Conservation (phyloP, 2,113 vertebrate species). For the Vulpes vulpes region DNA sequence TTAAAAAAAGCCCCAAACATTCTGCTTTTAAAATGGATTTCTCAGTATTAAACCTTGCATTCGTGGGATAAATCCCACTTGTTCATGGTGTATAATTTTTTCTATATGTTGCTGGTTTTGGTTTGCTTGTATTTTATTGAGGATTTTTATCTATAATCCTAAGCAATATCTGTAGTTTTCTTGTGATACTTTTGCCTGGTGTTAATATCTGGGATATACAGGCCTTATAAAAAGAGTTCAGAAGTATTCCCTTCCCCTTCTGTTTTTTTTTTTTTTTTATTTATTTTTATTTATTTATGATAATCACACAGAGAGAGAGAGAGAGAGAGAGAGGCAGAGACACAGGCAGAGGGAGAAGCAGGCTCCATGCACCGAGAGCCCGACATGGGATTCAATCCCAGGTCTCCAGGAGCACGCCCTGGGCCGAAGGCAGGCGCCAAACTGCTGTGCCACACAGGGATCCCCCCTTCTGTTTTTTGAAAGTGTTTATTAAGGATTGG, state of each 20-base stretch:
- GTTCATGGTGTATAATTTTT: not conserved
- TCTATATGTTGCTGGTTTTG: slow-evolving; percentile 1
- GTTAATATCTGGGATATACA: not conserved
- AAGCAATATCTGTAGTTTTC: not conserved
- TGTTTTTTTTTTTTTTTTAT: not conserved
- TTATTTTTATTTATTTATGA: too few relatives aligned
- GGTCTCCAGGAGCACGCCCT: too few relatives aligned
- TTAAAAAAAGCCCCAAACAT: not conserved
- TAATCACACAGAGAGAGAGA: too few relatives aligned
- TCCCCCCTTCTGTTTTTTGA: not conserved
- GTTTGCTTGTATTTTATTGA: not conserved
- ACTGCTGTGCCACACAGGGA: too few relatives aligned
- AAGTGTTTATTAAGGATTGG: not conserved
- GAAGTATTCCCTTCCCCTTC: not conserved
- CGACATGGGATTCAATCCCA: too few relatives aligned
- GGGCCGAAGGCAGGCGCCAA: too few relatives aligned
- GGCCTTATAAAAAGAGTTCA: not conserved
- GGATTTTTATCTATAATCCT: not conserved
- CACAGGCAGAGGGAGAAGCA: too few relatives aligned
- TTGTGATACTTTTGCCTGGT: not conserved
- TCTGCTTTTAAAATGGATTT: slow-evolving; percentile 25
- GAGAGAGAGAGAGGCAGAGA: too few relatives aligned
- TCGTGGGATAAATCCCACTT: not conserved
- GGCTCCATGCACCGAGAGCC: too few relatives aligned
- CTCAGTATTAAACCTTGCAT: not conserved